These are phyloP conservation scores for Cryptophagus acutangulus DNA, from an alignment of 2,888 invertebrate genomes.

Conservation along the genomic window DNA sequence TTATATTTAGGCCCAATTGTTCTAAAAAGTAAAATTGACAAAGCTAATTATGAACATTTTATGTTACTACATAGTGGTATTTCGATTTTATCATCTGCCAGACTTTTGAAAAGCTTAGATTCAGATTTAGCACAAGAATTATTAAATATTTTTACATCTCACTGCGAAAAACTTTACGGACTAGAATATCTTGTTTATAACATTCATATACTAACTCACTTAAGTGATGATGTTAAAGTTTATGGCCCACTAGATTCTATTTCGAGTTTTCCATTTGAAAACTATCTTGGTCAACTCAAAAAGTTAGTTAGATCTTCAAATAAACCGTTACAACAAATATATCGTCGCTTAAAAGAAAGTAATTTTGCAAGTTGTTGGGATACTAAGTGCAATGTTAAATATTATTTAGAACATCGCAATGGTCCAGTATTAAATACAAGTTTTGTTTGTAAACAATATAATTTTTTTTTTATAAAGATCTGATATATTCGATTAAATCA, in stretches of 20 bases:
- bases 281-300: slow-evolving; percentile 10
- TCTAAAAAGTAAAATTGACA: slow-evolving; percentile 9
- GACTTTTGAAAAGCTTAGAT: neutral
- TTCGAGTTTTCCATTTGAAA: slow-evolving; percentile 15
- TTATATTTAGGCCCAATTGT: slow-evolving; percentile 11
- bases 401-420: too few relatives aligned
- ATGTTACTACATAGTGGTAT: slow-evolving; percentile 10
- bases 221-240: slow-evolving; percentile 10
- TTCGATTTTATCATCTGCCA: slow-evolving; percentile 3
- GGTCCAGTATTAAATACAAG: too few relatives aligned
- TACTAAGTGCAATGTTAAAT: too few relatives aligned
- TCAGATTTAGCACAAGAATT: neutral
- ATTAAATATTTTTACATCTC: slow-evolving; percentile 5
- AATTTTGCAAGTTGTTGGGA: too few relatives aligned
- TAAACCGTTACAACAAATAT: slow-evolving; percentile 10
- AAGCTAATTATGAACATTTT: slow-evolving; percentile 11
- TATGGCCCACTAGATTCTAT: slow-evolving; percentile 11
- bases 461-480: too few relatives aligned
- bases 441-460: too few relatives aligned
- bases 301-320: slow-evolving; percentile 7
- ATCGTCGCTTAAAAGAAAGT: slow-evolving; percentile 6
- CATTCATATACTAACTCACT: slow-evolving; percentile 11
- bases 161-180: slow-evolving; percentile 9
- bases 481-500: too few relatives aligned
- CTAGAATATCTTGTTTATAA: slow-evolving; percentile 14